A percentile compares a stretch with the other conserved stretches of the same genome.
phyloP scores from a whole-genome alignment of 2,888 invertebrate genomes.

The Cetonia aurata region DNA sequence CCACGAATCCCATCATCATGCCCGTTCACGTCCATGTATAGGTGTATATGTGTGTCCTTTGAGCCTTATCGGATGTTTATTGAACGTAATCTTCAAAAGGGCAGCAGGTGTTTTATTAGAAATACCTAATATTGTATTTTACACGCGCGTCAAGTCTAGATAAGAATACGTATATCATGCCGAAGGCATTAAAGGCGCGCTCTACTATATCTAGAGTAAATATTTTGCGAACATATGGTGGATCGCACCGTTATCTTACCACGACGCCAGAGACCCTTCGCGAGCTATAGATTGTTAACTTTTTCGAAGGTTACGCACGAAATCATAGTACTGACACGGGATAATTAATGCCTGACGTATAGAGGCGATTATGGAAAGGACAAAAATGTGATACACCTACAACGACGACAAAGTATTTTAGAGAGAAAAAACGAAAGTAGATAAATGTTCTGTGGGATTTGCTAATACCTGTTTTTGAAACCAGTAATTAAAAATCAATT shows the following conservation, averaged over 20 bases:
- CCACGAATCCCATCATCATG: conserved; percentile 29
- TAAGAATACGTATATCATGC: conserved; percentile 52
- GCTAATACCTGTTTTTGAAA: too few species aligned
- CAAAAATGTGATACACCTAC: too few species aligned
- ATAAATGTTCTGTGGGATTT: too few species aligned
- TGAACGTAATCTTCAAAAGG: conserved; percentile 52
- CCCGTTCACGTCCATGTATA: background rate
- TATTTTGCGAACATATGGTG: conserved; percentile 57
- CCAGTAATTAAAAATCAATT: too few species aligned
- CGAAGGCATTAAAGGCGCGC: conserved; percentile 55
- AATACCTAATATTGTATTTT: conserved; percentile 52
- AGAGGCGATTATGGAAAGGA: too few species aligned
- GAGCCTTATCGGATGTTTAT: conserved; percentile 48
- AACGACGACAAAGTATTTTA: too few species aligned
- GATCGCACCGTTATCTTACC: conserved; percentile 57
- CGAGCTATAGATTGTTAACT: background rate
- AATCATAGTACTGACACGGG: conserved; percentile 1
- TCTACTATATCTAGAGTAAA: conserved; percentile 55
- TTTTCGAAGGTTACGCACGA: conserved; percentile 25
- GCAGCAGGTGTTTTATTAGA: conserved; percentile 56
- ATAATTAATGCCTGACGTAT: background rate
- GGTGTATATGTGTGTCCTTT: conserved; percentile 34
- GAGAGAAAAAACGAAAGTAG: too few species aligned
- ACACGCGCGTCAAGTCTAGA: conserved; percentile 51
- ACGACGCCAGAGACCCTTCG: conserved; percentile 15